Evolutionary conservation across 2,888 invertebrate genomes (phyloP).

Genomic region (Synanthedon formicaeformis): DNA sequence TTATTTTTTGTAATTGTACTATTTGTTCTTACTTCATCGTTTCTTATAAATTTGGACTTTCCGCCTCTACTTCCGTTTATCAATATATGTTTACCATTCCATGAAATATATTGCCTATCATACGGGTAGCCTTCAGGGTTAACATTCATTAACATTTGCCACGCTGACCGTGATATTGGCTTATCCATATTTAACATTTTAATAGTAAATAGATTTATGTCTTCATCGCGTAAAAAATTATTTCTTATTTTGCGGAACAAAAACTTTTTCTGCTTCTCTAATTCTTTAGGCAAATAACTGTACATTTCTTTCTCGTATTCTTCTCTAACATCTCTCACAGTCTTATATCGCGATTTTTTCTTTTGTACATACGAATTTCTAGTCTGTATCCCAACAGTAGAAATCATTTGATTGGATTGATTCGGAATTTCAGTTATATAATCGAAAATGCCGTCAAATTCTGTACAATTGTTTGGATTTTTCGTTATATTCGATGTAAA

Average conservation of each 20-base stretch:
- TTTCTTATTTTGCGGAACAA: conserved; percentile 45
- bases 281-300: conserved; percentile 26
- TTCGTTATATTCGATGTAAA: too few species aligned
- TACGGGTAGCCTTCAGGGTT: conserved; percentile 36
- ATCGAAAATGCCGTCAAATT: too few species aligned
- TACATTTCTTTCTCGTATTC: conserved; percentile 45
- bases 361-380: conserved; percentile 41
- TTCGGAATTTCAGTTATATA: too few species aligned
- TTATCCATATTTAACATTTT: conserved; percentile 33
- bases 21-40: conserved; percentile 15
- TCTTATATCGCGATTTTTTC: conserved; percentile 39
- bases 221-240: conserved; percentile 32
- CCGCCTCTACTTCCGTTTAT: conserved; percentile 52
- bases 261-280: conserved; percentile 40
- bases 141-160: conserved; percentile 57
- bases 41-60: conserved; percentile 31
- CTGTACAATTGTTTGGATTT: too few species aligned
- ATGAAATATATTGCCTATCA: conserved; percentile 42
- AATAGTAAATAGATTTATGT: conserved; percentile 36
- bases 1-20: conserved; percentile 9
- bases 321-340: conserved; percentile 46
- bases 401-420: too few species aligned
- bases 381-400: too few species aligned
- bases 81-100: conserved; percentile 42
- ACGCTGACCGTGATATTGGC: conserved; percentile 43